Percentiles rank a stretch among this genome's conserved stretches.
phyloP scores from a whole-genome alignment of 2,797 vertebrate genomes.

The Erethizon dorsatum region DNA sequence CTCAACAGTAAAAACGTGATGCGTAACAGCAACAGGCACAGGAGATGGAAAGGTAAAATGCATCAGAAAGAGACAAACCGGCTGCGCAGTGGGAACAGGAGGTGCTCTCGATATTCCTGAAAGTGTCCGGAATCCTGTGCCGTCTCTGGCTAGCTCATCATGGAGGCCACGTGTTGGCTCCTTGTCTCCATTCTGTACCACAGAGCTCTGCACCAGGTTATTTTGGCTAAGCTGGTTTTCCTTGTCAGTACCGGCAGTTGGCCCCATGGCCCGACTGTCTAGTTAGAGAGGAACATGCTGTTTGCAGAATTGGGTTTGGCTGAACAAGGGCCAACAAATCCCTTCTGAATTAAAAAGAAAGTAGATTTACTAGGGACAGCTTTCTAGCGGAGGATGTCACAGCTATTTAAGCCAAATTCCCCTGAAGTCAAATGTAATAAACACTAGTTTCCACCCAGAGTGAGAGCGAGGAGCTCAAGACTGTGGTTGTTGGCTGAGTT shows the following conservation, averaged over 20 bases:
- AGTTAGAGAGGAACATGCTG: background rate
- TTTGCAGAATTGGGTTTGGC: background rate
- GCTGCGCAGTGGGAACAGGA: background rate
- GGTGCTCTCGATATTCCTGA: background rate
- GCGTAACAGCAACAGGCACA: background rate
- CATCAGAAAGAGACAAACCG: background rate
- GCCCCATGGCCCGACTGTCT: background rate
- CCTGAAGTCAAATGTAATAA: background rate
- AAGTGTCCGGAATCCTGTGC: background rate
- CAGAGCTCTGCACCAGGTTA: background rate
- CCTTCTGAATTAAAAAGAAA: slow-evolving; percentile 7
- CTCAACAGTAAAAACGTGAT: background rate
- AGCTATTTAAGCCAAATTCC: background rate
- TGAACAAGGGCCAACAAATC: background rate
- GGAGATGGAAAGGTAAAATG: background rate
- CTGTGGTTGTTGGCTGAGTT: fast-evolving
- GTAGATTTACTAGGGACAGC: background rate
- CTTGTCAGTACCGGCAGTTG: background rate
- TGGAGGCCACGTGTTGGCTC: background rate
- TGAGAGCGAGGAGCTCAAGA: background rate
- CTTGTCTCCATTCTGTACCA: background rate
- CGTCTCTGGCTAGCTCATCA: background rate
- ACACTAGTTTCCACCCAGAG: fast-evolving
- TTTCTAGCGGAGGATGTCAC: background rate
- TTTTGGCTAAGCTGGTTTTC: background rate